Base-by-base conservation (phyloP, 2,113 vertebrate genomes). In the Pandion haliaetus region DNA sequence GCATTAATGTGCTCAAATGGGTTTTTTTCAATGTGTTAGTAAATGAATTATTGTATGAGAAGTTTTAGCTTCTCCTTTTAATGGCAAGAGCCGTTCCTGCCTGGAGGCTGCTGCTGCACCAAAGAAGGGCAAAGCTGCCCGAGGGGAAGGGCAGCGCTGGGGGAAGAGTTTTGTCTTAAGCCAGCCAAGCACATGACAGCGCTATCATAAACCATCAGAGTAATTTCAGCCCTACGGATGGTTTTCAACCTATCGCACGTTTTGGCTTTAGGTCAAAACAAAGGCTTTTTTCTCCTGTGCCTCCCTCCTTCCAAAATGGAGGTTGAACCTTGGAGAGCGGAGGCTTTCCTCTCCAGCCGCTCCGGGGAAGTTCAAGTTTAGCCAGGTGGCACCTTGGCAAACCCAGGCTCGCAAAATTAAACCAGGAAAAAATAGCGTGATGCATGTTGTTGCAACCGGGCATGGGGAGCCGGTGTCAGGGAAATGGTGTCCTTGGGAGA, bases 61-160 rank as follows among this genome's bases (percentile, higher is more conserved):
- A 67, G 16, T 85, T 50, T 76, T 45, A 26, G 74, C 70, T 94
- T 93, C 93, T 88, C 28, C 58, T 85, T 88, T 82, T 61, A 77
- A 77, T 14, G 28, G 38, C 45, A 54, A 58, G 71, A 84, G 36
- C 57, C 2, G 1, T 54, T 86, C 49, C 71, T 83, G 52, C 44
- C 19, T 19, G 28, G 71, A 83, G 44, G 42, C 80, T 87, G 92
- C 88, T 81, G 82, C 93, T 13, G 1, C 61, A 86, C 94, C 94
- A 88, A 91, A 94, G 82, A 94, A 97, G 87, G 96, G 45, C 79
- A 96, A 86, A 92, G 66, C 74, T 82, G 86, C 71, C 57, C 0
- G 0, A 67, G 45, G 32, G 25, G 73, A 54, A 45, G 55, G 74
- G 54, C 87, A 90, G 95, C 2, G 12, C 40, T 21, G 32, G 36